A percentile compares a stretch with the other conserved stretches of the same genome.
These are phyloP conservation scores for Thaumatotibia leucotreta DNA, from an alignment of 1,140 invertebrate genomes.

Conservation along the genomic window DNA sequence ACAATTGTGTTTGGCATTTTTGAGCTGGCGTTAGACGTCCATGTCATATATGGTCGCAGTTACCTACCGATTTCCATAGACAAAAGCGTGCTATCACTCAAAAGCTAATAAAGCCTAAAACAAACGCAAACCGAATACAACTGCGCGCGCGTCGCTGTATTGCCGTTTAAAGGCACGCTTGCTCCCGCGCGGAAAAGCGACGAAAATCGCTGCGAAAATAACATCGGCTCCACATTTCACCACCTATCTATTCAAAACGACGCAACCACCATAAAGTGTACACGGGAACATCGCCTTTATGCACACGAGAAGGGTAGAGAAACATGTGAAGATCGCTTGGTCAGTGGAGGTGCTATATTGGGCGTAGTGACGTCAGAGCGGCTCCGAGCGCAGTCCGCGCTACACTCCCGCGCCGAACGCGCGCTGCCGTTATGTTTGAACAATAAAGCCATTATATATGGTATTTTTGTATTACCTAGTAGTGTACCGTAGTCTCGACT, in stretches of 20 bases:
- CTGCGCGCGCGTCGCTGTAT: constrained; percentile 37
- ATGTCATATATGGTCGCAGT: too few relatives aligned
- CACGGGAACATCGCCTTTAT: constrained; percentile 30
- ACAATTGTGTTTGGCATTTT: too few relatives aligned
- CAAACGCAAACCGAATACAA: constrained; percentile 12
- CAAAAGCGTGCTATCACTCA: constrained; percentile 27
- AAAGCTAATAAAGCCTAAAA: neutral
- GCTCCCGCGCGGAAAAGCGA: constrained; percentile 48
- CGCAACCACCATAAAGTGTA: constrained; percentile 16
- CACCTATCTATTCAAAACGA: constrained; percentile 20
- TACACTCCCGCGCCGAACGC: constrained; percentile 43
- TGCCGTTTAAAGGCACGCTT: constrained; percentile 68
- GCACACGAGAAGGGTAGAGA: neutral
- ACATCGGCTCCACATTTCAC: constrained; percentile 54
- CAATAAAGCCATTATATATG: constrained; percentile 16
- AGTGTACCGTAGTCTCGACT: constrained; percentile 19
- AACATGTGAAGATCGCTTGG: constrained; percentile 33
- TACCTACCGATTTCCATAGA: too few relatives aligned
- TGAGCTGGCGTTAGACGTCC: too few relatives aligned
- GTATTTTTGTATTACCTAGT: constrained; percentile 19
- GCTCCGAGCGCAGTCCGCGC: constrained; percentile 51
- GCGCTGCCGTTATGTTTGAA: constrained; percentile 31
- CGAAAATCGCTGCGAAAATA: constrained; percentile 66
- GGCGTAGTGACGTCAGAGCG: constrained; percentile 53
- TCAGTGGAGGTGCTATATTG: constrained; percentile 50